Base-by-base conservation (phyloP, 2,113 vertebrate species). In the Beaufortia kweichowensis region DNA sequence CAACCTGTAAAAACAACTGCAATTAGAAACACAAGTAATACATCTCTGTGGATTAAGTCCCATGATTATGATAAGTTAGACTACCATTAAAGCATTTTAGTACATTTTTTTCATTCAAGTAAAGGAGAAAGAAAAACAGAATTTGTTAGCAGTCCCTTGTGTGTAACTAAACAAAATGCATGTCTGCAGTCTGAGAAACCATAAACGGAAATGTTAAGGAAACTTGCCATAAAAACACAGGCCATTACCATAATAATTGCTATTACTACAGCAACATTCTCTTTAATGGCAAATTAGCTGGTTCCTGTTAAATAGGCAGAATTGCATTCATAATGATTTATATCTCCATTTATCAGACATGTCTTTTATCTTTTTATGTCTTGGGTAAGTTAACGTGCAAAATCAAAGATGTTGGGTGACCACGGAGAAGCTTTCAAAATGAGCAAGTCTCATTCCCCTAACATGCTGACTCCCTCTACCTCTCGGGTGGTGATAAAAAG, bases 401-500 rank as follows among this genome's bases (percentile, higher is more conserved):
- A 61, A 31, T 26, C 29, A 0, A 2, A 71, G 69, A n/a, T 74
- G 41, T 46, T 33, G 11, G 6, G 26, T 46, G 39, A 48, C 11
- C 17, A 21, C 3, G 39, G 10, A 26, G 31, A 72, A 21, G 71
- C 57, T 62, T 74, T 15, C 23, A 2, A 76, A 68, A 63, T 48
- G n/a, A 33, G 31, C 14, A 46, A n/a, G 55, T 48, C 56, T 39
- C 77, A 46, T 55, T 24, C 31, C 23, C 60, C 17, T 31, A 71
- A 67, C 33, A 23, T 35, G 84, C 84, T 78, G 80, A 83, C 63
- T 83, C 82, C 81, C 39, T 31, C 43, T 65, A 4, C 11, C 26
- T 59, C 56, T 74, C 17, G 3, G 79, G 75, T 75, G 62, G 86
- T 87, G 85, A 90, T 85, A 77, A 84, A 89, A 79, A 84, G 83